Evolutionary conservation across 35 echinoderm and acorn worm genomes (phyloP).

Genomic region (Ophiothrix spiculata): DNA sequence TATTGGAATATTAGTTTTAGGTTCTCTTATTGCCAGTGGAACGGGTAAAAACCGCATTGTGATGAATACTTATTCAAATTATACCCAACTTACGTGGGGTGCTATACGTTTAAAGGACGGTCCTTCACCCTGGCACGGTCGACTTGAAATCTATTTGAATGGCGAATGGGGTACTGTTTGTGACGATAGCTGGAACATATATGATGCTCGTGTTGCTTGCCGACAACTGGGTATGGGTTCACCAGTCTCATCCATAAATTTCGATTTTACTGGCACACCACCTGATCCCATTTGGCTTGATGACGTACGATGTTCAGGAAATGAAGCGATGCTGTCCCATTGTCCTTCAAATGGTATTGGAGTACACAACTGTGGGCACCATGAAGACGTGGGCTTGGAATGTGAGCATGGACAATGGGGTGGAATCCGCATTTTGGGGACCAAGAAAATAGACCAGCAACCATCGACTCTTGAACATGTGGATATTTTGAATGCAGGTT

Average conservation of each 20-base stretch:
- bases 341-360: slow-evolving; percentile 20
- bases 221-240: slow-evolving; percentile 15
- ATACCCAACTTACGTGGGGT: background rate
- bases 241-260: background rate
- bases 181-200: slow-evolving; percentile 4
- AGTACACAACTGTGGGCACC: slow-evolving; percentile 19
- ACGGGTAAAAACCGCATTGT: background rate
- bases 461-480: background rate
- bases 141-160: slow-evolving; percentile 22
- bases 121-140: background rate
- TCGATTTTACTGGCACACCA: background rate
- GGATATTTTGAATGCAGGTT: background rate
- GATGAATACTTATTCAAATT: background rate
- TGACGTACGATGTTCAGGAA: slow-evolving; percentile 31
- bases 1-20: background rate
- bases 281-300: slow-evolving; percentile 38
- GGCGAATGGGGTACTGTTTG: slow-evolving; percentile 26
- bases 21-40: background rate
- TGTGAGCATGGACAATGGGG: background rate
- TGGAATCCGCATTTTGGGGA: background rate
- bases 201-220: slow-evolving; percentile 35
- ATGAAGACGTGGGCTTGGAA: slow-evolving; percentile 25
- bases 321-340: slow-evolving; percentile 12
- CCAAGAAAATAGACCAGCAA: background rate
- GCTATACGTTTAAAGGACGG: background rate